Base-by-base conservation (phyloP, 2,113 vertebrate species). In the Microtus oregoni region DNA sequence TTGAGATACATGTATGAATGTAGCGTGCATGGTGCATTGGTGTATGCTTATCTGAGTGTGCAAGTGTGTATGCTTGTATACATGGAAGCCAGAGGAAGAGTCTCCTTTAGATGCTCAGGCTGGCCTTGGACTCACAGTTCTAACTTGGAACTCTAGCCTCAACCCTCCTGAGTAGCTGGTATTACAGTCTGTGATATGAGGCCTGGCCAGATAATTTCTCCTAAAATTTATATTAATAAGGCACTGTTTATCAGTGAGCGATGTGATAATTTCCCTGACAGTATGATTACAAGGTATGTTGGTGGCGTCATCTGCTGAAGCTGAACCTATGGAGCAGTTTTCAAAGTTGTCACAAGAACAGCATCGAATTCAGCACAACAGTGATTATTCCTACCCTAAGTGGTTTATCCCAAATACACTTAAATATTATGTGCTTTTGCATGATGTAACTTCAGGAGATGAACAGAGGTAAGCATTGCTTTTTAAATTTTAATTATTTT, bases 401-500 rank as follows among this genome's bases (percentile, higher is more conserved):
- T 99, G 99, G 99, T 99, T 99, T 97, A 99, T 99, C 97, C 99
- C 99, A 95, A 99, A 99, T 98, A 99, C 99, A 0, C 99, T 99
- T 61, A 99, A 99, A 97, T 99, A 99, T 97, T 99, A 99, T 2
- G 99, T 99, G 77, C 97, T 99, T 63, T 98, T 99, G 78, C 99
- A 99, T 52, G 99, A 99, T 98, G 98, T 99, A 95, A 99, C 98
- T 92, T 96, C 98, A 68, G 99, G 99, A 85, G 99, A 99, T 55
- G 99, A 99, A 26, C 99, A 99, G 94, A 99, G 99, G 99, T 99
- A 96, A 93, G 98, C 93, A 63, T 65, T 89, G 20, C n/a, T 79
- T 68, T 32, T 97, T 93, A 13, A 86, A 61, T 90, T 86, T 44
- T 28, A 50, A 32, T 4, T 47, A 50, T 89, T 79, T 94, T 94